These are phyloP conservation scores for Steinernema feltiae DNA, from an alignment of 1,140 invertebrate species.

Conservation along the genomic window DNA sequence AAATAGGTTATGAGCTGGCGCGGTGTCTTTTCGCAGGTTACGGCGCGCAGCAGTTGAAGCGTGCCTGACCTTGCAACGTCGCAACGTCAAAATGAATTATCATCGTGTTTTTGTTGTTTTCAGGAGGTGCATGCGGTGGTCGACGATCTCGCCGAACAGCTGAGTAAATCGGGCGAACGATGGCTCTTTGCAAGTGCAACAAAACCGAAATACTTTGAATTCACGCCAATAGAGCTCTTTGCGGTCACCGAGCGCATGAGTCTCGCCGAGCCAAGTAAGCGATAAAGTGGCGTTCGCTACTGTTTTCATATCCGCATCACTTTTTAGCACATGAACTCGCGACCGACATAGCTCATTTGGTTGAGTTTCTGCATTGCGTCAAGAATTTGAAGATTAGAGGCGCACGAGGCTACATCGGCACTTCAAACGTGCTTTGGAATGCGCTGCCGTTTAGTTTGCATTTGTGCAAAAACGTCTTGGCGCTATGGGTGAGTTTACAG, in stretches of 20 bases:
- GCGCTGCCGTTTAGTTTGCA: constrained; percentile 69
- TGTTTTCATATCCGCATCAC: not conserved
- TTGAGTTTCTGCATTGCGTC: constrained; percentile 31
- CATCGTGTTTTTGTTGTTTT: constrained; percentile 16
- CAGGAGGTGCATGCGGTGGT: constrained; percentile 41
- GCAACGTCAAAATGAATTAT: no score
- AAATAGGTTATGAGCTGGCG: constrained; percentile 20
- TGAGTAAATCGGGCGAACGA: constrained; percentile 32
- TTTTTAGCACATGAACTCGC: constrained; percentile 22
- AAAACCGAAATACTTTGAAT: constrained; percentile 41
- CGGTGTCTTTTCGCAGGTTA: not conserved
- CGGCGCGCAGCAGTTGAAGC: not conserved
- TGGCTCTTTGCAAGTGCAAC: constrained; percentile 30
- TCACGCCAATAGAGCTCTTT: constrained; percentile 67
- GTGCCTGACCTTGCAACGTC: no score
- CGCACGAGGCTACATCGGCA: constrained; percentile 64
- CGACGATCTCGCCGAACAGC: constrained; percentile 36
- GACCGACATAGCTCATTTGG: constrained; percentile 29
- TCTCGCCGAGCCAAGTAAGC: constrained; percentile 70
- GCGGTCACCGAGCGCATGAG: constrained; percentile 79
- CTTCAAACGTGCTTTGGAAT: constrained; percentile 81
- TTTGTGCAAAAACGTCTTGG: constrained; percentile 34
- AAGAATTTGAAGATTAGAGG: constrained; percentile 66
- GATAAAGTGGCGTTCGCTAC: constrained; percentile 47
- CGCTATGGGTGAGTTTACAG: constrained; percentile 31